phyloP scores from a whole-genome alignment of 2,888 invertebrate genomes.

The Cataglyphis altisquamis region DNA sequence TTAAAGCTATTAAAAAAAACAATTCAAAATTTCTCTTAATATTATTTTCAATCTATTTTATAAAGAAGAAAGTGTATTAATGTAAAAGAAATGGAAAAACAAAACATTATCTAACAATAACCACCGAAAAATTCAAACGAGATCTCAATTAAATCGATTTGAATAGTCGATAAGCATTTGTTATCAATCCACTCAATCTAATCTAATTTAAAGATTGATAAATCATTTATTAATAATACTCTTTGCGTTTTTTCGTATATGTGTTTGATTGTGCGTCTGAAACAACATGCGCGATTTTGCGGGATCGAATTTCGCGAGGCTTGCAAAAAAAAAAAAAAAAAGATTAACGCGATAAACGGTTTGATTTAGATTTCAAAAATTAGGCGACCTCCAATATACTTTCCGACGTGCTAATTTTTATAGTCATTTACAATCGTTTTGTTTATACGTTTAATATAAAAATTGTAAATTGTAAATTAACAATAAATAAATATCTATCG shows the following conservation, averaged over 20 bases:
- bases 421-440: not conserved
- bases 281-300: not conserved
- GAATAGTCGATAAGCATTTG: not conserved
- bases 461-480: not conserved
- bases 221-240: not conserved
- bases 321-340: not conserved
- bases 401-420: not conserved
- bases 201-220: not conserved
- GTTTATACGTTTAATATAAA: too few relatives aligned
- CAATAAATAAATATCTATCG: not conserved
- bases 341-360: not conserved
- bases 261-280: not conserved
- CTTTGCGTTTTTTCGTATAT: not conserved
- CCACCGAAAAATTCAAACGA: not conserved
- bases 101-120: not conserved
- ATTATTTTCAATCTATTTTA: not conserved
- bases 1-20: not conserved
- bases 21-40: not conserved
- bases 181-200: not conserved
- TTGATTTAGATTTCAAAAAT: not conserved
- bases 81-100: not conserved
- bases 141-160: not conserved
- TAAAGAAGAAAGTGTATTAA: not conserved
- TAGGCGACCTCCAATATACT: not conserved
- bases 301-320: not conserved